Percentiles rank a stretch among this genome's conserved stretches.
phyloP scores from a whole-genome alignment of 2,113 vertebrate species.

The Cettia cetti region DNA sequence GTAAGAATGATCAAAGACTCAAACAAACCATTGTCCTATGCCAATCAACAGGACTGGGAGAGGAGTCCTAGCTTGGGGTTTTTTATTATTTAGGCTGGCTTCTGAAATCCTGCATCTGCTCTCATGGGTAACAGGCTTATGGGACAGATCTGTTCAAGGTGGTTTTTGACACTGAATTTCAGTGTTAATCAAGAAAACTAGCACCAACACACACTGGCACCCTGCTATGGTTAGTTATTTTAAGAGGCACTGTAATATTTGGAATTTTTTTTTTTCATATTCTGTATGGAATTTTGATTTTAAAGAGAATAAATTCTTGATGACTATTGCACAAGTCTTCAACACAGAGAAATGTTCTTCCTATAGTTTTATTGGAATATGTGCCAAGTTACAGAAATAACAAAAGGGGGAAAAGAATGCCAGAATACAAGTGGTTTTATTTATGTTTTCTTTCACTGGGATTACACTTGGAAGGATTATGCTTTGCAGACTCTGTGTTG shows the following conservation, averaged over 20 bases:
- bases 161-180: not conserved
- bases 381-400: constrained; percentile 22
- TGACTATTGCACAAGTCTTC: not conserved
- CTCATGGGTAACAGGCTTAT: not conserved
- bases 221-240: not conserved
- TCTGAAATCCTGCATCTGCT: not conserved
- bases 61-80: not conserved
- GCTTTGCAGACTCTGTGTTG: constrained; percentile 8
- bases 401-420: constrained; percentile 17
- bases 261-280: not conserved
- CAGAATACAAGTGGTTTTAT: constrained; percentile 41
- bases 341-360: not conserved
- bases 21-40: not conserved
- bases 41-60: not conserved
- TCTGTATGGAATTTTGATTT: not conserved
- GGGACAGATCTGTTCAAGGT: not conserved
- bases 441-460: constrained; percentile 50
- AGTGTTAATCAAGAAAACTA: not conserved
- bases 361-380: not conserved
- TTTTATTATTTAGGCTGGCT: not conserved
- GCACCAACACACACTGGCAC: not conserved
- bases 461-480: constrained; percentile 50
- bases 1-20: not conserved
- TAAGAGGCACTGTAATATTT: not conserved
- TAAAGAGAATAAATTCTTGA: not conserved